Base-by-base conservation (phyloP, 2,888 invertebrate genomes). In the Craniophora ligustri region DNA sequence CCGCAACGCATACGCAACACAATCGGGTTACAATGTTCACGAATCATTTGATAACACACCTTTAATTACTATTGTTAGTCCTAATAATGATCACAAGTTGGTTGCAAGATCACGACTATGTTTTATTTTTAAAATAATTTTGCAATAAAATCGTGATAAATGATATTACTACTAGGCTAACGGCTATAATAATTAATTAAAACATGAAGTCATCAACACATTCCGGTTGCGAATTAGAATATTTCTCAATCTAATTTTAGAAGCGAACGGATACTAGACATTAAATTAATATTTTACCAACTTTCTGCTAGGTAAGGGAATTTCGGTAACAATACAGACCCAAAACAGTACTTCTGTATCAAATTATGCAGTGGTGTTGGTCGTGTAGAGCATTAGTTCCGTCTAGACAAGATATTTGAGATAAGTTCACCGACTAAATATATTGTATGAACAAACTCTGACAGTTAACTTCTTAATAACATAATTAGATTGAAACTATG, bases 11-110 rank as follows among this genome's bases (percentile, higher is more conserved):
- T 61, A 51, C 67, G 76, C 77, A 77, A 78, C 67, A 54, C 68
- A 76, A 64, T 77, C 76, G 78, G 65, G 62, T 73, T 79, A 65
- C 46, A 56, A 54, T 66, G 54, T 80, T 75, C 76, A 79, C 75
- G 75, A 68, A 67, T 81, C 59, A 76, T 79, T 82, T 80, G 65
- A 71, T 73, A 73, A 72, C 74, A 77, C 75, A 75, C 72, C 68
- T 76, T 69, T 73, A 71, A 72, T 74, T 68, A 51, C 67, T 59
- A 48, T 53, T 56, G 47, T 55, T 41, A 34, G 32, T 66, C 51
- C 65, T 64, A 60, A 48, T 67, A 67, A 56, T 51, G 34, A 45
- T 42, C 21, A 28, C 31, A 36, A n/a, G 23, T 3, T 8, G 19
- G 10, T 39, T 28, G 28, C 14, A 15, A 26, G 26, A 26, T 14